A percentile compares a stretch with the other conserved stretches of the same genome.
Evolutionary conservation across 2,888 invertebrate genomes (phyloP).

Genomic region (Polietes domitor): DNA sequence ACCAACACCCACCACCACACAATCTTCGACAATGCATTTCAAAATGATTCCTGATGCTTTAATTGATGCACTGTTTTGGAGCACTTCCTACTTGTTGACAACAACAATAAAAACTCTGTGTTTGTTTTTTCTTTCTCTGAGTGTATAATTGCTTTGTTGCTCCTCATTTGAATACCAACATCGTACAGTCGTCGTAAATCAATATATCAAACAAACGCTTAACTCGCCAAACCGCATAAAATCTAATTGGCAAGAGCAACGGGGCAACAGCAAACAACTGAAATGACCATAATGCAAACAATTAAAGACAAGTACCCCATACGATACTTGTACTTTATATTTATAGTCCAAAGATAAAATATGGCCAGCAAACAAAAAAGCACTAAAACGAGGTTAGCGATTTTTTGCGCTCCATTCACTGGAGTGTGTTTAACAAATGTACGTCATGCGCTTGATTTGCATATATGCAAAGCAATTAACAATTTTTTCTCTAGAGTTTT

Average conservation of each 20-base stretch:
- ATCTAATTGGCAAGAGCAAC: neutral
- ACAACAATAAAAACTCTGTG: neutral
- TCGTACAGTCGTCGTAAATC: neutral
- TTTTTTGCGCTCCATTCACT: neutral
- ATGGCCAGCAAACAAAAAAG: neutral
- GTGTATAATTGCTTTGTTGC: neutral
- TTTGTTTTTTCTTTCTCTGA: neutral
- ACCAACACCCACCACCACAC: no score
- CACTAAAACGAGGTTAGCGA: conserved; percentile 15
- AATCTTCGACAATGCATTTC: neutral
- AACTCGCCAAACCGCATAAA: neutral
- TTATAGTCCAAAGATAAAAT: neutral
- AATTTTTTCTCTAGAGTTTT: neutral
- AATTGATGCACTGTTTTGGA: neutral
- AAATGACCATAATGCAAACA: neutral
- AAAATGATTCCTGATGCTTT: neutral
- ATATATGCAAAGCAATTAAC: conserved; percentile 17
- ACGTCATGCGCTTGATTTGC: conserved; percentile 11
- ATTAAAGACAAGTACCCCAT: neutral
- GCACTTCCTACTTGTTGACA: neutral
- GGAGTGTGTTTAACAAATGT: neutral
- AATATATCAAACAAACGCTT: neutral
- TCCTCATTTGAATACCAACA: neutral
- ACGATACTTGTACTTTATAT: neutral
- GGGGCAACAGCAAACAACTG: neutral